Evolutionary conservation across 2,797 vertebrate species (phyloP).

Genomic region (Sarcophilus harrisii): DNA sequence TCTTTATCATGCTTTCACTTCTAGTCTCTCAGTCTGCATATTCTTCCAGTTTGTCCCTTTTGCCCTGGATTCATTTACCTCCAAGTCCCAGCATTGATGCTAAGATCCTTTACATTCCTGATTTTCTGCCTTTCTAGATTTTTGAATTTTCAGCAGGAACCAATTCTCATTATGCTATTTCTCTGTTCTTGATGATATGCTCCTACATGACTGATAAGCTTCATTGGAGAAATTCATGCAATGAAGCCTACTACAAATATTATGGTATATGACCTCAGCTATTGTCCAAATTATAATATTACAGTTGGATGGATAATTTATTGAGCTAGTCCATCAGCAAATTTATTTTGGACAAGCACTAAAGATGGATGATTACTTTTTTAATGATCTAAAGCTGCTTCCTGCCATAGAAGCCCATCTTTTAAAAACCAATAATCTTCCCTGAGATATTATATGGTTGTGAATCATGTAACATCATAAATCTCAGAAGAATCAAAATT

Average conservation of each 20-base stretch:
- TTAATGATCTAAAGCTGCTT: constrained; percentile 2
- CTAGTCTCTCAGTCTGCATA: background rate
- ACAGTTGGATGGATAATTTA: background rate
- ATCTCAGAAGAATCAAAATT: background rate
- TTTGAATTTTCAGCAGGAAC: background rate
- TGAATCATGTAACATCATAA: background rate
- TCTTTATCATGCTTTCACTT: background rate
- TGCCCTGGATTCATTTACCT: background rate
- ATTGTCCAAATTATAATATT: background rate
- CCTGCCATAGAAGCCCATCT: background rate
- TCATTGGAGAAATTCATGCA: background rate
- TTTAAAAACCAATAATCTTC: background rate
- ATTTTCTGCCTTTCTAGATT: background rate
- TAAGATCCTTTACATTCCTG: background rate
- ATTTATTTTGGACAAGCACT: constrained; percentile 4
- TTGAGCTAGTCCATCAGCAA: background rate
- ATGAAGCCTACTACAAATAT: background rate
- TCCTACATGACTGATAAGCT: background rate
- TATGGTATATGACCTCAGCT: background rate
- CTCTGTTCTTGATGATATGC: background rate
- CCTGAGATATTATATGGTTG: background rate
- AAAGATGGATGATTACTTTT: constrained; percentile 9
- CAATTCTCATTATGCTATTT: background rate
- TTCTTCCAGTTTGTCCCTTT: background rate
- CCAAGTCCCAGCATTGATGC: background rate